Conservation (phyloP, 2,888 invertebrate species). For the Agrotis clavis region DNA sequence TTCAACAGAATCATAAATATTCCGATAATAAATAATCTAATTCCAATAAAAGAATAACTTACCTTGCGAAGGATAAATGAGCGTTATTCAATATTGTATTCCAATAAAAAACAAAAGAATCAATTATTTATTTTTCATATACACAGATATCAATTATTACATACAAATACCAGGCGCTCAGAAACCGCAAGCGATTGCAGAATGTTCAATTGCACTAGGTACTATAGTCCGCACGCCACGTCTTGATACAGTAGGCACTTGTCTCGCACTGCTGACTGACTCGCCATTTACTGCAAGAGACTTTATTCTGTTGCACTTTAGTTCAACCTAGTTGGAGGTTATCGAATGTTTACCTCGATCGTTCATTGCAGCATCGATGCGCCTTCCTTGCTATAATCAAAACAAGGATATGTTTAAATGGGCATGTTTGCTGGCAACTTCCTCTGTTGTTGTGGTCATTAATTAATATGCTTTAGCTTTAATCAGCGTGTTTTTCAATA, state of each 20-base stretch:
- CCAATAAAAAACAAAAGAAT: constrained; percentile 69
- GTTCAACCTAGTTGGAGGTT: constrained; percentile 59
- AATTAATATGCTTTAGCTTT: constrained; percentile 5
- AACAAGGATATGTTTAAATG: constrained; percentile 55
- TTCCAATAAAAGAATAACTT: constrained; percentile 18
- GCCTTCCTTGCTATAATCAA: constrained; percentile 51
- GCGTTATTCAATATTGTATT: neutral
- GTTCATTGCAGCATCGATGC: constrained; percentile 31
- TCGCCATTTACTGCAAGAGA: constrained; percentile 38
- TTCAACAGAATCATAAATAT: too few species aligned
- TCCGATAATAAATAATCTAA: too few species aligned
- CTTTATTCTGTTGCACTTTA: constrained; percentile 34
- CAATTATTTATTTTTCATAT: constrained; percentile 58
- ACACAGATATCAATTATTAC: constrained; percentile 60
- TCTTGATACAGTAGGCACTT: constrained; percentile 74
- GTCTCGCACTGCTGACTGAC: constrained; percentile 54
- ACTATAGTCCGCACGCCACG: constrained; percentile 66
- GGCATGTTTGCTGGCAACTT: constrained; percentile 37
- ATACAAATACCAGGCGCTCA: constrained; percentile 73
- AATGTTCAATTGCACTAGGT: constrained; percentile 28
- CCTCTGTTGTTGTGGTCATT: constrained; percentile 26
- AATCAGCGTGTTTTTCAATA: neutral
- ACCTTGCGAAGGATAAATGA: constrained; percentile 19
- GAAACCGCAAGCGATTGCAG: constrained; percentile 56
- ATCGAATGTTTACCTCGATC: constrained; percentile 61